Conservation (phyloP, 1,140 invertebrate species). For the Akabosia matsudoensis region DNA sequence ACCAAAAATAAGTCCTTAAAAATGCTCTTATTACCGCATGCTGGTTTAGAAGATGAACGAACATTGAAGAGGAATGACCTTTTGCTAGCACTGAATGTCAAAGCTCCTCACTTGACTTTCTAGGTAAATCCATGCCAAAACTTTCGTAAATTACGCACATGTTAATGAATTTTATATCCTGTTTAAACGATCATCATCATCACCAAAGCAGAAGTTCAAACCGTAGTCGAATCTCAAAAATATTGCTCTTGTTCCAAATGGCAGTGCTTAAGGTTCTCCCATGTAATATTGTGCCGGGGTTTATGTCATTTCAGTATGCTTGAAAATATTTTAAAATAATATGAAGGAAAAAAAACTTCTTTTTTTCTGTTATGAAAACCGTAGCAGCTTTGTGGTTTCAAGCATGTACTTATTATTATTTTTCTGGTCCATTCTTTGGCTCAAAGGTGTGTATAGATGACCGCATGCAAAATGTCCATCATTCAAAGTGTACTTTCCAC, state of each 20-base stretch:
- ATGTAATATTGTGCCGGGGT: not conserved
- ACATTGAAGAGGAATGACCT: conserved; percentile 6
- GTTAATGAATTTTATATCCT: not conserved
- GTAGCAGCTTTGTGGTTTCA: too few species aligned
- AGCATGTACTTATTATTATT: too few species aligned
- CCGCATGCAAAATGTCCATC: too few species aligned
- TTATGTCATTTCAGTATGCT: not conserved
- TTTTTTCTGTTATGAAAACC: too few species aligned
- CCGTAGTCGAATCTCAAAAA: too few species aligned
- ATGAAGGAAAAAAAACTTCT: too few species aligned
- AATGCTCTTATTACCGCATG: conserved; percentile 4
- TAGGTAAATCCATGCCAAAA: not conserved
- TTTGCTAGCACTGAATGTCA: not conserved
- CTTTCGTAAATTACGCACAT: not conserved
- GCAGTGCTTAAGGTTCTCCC: not conserved
- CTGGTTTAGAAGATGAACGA: not conserved
- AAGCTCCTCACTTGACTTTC: too few species aligned
- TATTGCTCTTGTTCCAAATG: not conserved
- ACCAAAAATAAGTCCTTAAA: conserved; percentile 3
- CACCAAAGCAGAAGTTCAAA: not conserved
- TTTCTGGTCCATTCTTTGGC: too few species aligned
- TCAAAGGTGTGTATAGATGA: too few species aligned
- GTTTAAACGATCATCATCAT: not conserved
- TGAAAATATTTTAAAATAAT: too few species aligned
- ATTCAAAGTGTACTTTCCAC: too few species aligned